phyloP scores from a whole-genome alignment of 2,888 invertebrate species.

The Philhelius pedissequus region DNA sequence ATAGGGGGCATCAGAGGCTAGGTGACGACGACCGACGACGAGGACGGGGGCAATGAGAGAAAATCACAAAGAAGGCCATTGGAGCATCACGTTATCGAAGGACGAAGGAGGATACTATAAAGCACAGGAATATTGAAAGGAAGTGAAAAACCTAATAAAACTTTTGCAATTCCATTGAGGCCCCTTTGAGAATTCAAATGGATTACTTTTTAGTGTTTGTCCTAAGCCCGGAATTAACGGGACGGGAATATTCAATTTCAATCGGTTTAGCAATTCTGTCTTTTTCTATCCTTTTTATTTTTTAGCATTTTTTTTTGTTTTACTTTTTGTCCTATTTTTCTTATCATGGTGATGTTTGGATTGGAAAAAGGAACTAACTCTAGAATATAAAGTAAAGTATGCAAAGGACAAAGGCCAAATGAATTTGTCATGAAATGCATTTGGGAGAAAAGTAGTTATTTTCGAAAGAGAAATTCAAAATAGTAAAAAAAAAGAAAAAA shows the following conservation, averaged over 20 bases:
- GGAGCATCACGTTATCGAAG: slow-evolving; percentile 5
- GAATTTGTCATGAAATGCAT: slow-evolving; percentile 67
- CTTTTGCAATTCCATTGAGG: slow-evolving; percentile 63
- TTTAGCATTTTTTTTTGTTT: not conserved
- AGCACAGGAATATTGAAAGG: slow-evolving; percentile 46
- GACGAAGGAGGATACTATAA: slow-evolving; percentile 8
- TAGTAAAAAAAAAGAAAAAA: not conserved
- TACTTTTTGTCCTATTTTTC: not conserved
- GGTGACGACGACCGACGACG: no score
- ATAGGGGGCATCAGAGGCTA: not conserved
- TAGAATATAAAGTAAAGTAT: slow-evolving; percentile 13
- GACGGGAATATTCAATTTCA: slow-evolving; percentile 67
- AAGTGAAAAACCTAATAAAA: slow-evolving; percentile 68
- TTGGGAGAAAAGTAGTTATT: slow-evolving; percentile 40
- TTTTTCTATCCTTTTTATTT: not conserved
- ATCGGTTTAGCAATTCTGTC: slow-evolving; percentile 52
- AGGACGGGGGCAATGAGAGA: not conserved
- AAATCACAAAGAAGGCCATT: slow-evolving; percentile 9
- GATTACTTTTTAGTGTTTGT: slow-evolving; percentile 68
- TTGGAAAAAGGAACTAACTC: slow-evolving; percentile 33
- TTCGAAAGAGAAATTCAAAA: not conserved
- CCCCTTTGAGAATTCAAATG: slow-evolving; percentile 66
- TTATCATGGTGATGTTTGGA: slow-evolving; percentile 39
- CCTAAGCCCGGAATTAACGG: slow-evolving; percentile 66
- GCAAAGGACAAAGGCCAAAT: slow-evolving; percentile 64